A percentile compares a stretch with the other conserved stretches of the same genome.
Conservation (phyloP, 2,888 invertebrate genomes). For the Lepidonotus clava region DNA sequence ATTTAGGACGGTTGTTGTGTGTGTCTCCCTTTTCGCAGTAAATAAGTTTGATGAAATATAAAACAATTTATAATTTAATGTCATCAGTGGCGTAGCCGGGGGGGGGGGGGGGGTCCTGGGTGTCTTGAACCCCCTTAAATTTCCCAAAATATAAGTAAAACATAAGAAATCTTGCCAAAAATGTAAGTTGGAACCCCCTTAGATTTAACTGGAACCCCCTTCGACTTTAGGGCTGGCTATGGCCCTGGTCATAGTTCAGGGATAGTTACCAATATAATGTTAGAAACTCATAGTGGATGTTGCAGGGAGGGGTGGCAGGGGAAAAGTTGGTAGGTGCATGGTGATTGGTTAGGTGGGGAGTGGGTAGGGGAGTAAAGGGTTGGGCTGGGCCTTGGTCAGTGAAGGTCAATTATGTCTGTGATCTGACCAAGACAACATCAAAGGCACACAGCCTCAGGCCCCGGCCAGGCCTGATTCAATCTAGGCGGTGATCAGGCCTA, state of each 20-base stretch:
- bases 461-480: constrained; percentile 6
- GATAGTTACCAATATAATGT: too few relatives aligned
- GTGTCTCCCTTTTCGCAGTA: too few relatives aligned
- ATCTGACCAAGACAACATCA: constrained; percentile 30
- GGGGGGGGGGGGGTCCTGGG: background rate
- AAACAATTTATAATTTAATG: background rate
- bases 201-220: too few relatives aligned
- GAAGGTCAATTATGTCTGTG: constrained; percentile 52
- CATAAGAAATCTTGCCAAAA: too few relatives aligned
- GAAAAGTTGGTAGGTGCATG: background rate
- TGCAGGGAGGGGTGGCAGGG: background rate
- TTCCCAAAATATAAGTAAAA: too few relatives aligned
- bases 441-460: background rate
- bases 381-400: constrained; percentile 40
- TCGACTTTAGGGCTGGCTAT: too few relatives aligned
- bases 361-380: background rate
- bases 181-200: too few relatives aligned
- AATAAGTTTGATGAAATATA: too few relatives aligned
- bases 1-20: too few relatives aligned
- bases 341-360: background rate
- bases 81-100: background rate
- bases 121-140: too few relatives aligned
- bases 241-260: too few relatives aligned
- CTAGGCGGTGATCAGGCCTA: constrained; percentile 4
- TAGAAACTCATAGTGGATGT: background rate